Evolutionary conservation across 30 jellyfish, hydroid and myxozoan genomes (phyloP).

Genomic region (Aurelia aurita complex sp. Pacific): DNA sequence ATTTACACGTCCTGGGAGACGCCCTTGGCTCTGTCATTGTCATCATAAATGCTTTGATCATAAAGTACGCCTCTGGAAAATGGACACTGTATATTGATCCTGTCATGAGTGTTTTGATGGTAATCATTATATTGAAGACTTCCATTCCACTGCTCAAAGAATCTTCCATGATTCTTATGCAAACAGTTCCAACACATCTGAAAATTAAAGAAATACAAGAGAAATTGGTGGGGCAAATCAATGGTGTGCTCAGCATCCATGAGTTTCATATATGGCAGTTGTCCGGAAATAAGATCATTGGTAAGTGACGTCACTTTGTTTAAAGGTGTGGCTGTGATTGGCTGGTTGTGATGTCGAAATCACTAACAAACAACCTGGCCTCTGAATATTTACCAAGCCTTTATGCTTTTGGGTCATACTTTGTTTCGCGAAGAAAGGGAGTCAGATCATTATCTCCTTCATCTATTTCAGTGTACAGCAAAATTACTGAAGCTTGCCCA

Average conservation of each 20-base stretch:
- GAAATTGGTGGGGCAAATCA: slow-evolving; percentile 81
- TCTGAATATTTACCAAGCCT: no score
- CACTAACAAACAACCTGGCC: neutral
- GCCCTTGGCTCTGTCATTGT: slow-evolving; percentile 92
- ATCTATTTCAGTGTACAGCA: no score
- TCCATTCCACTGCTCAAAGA: slow-evolving; percentile 87
- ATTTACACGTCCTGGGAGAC: slow-evolving; percentile 78
- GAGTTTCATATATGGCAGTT: slow-evolving; percentile 97
- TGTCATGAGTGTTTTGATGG: slow-evolving; percentile 76
- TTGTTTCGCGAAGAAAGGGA: neutral
- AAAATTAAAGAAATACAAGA: slow-evolving; percentile 93
- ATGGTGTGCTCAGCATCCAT: slow-evolving; percentile 90
- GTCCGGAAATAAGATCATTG: slow-evolving; percentile 92
- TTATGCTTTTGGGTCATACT: no score
- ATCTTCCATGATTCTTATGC: slow-evolving; percentile 92
- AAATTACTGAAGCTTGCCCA: no score
- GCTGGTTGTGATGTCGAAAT: no score
- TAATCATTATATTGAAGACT: slow-evolving; percentile 83
- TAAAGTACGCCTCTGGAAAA: slow-evolving; percentile 38
- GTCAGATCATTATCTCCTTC: neutral
- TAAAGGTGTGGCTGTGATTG: neutral
- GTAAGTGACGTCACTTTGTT: slow-evolving; percentile 23
- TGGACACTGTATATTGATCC: slow-evolving; percentile 88
- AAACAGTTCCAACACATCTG: slow-evolving; percentile 96
- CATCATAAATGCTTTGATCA: slow-evolving; percentile 70